These are phyloP conservation scores for Gopherus flavomarginatus DNA, from an alignment of 2,113 vertebrate genomes.

Conservation along the genomic window DNA sequence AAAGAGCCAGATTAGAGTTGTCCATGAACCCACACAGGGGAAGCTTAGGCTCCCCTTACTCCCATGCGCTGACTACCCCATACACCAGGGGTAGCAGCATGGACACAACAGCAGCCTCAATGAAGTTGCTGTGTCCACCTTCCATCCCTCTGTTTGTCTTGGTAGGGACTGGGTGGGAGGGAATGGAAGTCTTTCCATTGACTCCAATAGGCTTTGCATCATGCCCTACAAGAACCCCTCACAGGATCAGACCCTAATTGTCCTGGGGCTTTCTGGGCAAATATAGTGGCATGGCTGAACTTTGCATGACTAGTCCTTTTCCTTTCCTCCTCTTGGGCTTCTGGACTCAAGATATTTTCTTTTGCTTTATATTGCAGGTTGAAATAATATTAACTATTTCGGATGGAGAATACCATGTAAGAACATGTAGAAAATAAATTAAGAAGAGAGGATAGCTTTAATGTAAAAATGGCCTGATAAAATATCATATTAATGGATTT, in stretches of 20 bases:
- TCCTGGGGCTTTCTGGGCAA: constrained; percentile 20
- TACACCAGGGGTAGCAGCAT: not conserved
- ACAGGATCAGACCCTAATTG: not conserved
- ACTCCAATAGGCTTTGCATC: not conserved
- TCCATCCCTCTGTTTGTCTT: not conserved
- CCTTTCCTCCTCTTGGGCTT: not conserved
- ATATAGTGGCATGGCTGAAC: not conserved
- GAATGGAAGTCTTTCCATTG: not conserved
- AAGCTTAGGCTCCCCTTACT: not conserved
- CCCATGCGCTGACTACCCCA: not conserved
- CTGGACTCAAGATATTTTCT: not conserved
- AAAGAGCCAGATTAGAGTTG: not conserved
- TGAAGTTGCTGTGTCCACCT: accelerated
- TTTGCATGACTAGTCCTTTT: not conserved
- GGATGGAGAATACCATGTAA: not conserved
- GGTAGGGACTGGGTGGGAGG: not conserved
- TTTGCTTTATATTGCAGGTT: not conserved
- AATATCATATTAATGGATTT: not conserved
- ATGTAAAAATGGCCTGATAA: not conserved
- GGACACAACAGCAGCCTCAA: accelerated
- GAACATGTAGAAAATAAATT: not conserved
- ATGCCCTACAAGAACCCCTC: not conserved
- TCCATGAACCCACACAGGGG: not conserved
- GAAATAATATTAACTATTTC: not conserved
- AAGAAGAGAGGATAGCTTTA: not conserved